Percentiles rank a stretch among this genome's conserved stretches.
Conservation (phyloP, 2,797 vertebrate genomes). For the Merluccius polli region DNA sequence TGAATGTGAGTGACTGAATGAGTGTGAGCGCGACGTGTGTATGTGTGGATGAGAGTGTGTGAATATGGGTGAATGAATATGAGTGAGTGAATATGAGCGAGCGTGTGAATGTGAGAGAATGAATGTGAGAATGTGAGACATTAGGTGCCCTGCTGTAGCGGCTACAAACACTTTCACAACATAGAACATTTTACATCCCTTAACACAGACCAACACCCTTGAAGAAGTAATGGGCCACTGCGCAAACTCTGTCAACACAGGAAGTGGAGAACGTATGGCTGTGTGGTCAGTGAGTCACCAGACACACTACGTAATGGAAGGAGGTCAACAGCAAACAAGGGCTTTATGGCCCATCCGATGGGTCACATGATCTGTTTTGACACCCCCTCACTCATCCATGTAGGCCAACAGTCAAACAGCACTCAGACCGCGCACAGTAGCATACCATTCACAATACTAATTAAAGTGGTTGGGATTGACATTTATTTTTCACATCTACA, state of each 20-base stretch:
- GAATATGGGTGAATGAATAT: too few relatives aligned
- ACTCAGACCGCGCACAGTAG: not conserved
- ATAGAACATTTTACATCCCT: not conserved
- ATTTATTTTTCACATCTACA: not conserved
- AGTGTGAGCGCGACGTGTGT: too few relatives aligned
- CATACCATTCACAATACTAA: not conserved
- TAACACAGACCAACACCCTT: not conserved
- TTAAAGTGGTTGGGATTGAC: not conserved
- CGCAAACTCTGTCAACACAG: not conserved
- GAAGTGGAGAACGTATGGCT: not conserved
- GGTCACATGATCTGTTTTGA: not conserved
- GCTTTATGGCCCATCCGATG: not conserved
- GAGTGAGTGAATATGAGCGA: too few relatives aligned
- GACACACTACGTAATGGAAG: not conserved
- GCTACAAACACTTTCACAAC: not conserved
- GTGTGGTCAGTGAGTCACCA: not conserved
- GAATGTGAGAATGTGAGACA: not conserved
- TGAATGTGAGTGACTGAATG: not conserved
- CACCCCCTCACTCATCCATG: not conserved
- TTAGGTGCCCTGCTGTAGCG: not conserved
- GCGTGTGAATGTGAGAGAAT: too few relatives aligned
- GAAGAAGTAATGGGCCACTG: not conserved
- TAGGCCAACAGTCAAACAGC: not conserved
- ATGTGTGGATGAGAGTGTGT: too few relatives aligned
- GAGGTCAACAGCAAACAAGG: not conserved